Percentiles rank a stretch among this genome's conserved stretches.
Conservation (phyloP, 2,888 invertebrate species). For the Sympetrum striolatum region DNA sequence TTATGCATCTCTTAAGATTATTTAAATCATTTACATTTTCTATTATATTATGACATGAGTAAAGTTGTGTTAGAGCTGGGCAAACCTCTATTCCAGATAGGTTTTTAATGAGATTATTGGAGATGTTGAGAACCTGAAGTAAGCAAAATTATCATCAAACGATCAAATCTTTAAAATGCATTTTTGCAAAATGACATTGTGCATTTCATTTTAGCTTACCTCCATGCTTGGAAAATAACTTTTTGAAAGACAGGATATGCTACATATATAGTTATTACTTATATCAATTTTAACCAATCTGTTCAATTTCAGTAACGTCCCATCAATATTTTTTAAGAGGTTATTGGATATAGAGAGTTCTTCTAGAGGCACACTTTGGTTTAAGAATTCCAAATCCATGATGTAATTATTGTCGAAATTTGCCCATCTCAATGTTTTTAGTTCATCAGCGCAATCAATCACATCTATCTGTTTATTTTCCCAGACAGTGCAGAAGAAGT, state of each 20-base stretch:
- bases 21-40: background rate
- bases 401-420: conserved; percentile 1
- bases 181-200: background rate
- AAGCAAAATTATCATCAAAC: background rate
- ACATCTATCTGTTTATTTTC: background rate
- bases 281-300: background rate
- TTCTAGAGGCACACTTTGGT: background rate
- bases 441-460: background rate
- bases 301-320: background rate
- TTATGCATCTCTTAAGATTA: background rate
- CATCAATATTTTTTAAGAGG: background rate
- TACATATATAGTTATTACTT: background rate
- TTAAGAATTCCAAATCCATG: background rate
- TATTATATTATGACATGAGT: background rate
- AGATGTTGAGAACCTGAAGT: conserved; percentile 15
- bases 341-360: conserved; percentile 10
- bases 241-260: background rate
- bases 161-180: background rate
- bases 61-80: background rate
- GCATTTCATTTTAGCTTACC: background rate
- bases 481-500: background rate
- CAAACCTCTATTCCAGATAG: conserved; percentile 11
- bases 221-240: background rate
- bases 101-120: background rate
- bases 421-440: background rate